Evolutionary conservation across 2,113 vertebrate species (phyloP).

Genomic region (Pluvianellus socialis): DNA sequence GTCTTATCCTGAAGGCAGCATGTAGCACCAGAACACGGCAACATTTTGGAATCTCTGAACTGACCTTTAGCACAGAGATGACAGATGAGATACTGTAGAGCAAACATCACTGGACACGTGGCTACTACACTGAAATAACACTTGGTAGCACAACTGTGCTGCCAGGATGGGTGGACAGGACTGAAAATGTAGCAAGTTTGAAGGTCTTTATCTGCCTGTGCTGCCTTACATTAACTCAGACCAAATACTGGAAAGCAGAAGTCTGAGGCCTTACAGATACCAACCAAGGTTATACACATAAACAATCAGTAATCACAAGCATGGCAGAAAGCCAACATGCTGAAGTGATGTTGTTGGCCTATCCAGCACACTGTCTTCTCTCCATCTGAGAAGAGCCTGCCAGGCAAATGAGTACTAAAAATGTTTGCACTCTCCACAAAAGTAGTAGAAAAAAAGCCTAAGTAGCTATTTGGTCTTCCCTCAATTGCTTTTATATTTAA

Average conservation of each 20-base stretch:
- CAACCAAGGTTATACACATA: background rate
- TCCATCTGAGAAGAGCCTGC: background rate
- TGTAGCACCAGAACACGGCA: background rate
- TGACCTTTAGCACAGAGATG: background rate
- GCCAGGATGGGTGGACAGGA: background rate
- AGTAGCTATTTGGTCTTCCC: background rate
- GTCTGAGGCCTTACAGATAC: background rate
- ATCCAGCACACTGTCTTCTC: background rate
- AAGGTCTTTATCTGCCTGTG: background rate
- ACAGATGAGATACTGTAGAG: background rate
- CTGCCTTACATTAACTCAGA: background rate
- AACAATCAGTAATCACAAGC: background rate
- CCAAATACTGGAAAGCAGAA: background rate
- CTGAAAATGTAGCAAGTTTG: background rate
- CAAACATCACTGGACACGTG: background rate
- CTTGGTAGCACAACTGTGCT: background rate
- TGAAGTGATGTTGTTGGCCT: background rate
- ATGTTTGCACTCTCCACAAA: background rate
- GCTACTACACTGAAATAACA: background rate
- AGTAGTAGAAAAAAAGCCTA: background rate
- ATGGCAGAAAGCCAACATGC: background rate
- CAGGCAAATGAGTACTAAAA: background rate
- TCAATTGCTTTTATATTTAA: background rate
- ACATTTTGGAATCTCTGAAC: background rate
- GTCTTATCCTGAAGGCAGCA: background rate